Evolutionary conservation across 2,888 invertebrate species (phyloP), one percentile per base, ranked within the genome.

Genomic region (Tetranychus piercei): DNA sequence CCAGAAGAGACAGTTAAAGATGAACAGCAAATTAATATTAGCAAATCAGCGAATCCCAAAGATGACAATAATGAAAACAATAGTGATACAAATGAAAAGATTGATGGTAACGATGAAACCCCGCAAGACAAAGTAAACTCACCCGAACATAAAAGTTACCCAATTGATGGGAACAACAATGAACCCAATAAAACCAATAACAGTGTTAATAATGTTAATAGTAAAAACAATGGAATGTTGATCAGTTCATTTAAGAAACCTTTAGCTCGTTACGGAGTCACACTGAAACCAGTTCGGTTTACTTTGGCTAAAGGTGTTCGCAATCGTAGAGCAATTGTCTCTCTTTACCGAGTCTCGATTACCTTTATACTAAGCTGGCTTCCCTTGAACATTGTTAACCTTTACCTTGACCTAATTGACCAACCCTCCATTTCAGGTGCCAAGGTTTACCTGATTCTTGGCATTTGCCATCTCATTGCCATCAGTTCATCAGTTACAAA

Each of bases 331-430:
- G 55, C 55, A 15, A 55, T 55, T 2, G 15, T 55, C 55, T 55
- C 55, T 2, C 55, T 55, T 55, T 55, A 84, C 2, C 82, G 83
- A 78, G 85, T 87, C 66, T 85, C 85, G 0, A 80, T 84, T 18
- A 84, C 85, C n/a, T 86, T 86, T 80, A 85, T 85, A 5, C 79
- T 85, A 67, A 84, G 85, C 76, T 87, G 87, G 86, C 81, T 87
- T 73, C 87, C 87, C 0, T 81, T 86, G 78, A 86, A 86, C 78
- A 81, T 86, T 44, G 84, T 86, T 80, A 85, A 86, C 79, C 81
- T 84, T 77, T 77, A 83, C 77, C 80, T 82, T 77, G 73, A 76
- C 18, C 81, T 84, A 73, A 83, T 84, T 79, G 55, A 55, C 9
- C 55, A 9, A 15, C 55, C 55, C 55, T 55, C 55, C 9, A 55